A percentile compares a stretch with the other conserved stretches of the same genome.
Evolutionary conservation across 2,888 invertebrate genomes (phyloP).

Genomic region (Rotaria socialis): DNA sequence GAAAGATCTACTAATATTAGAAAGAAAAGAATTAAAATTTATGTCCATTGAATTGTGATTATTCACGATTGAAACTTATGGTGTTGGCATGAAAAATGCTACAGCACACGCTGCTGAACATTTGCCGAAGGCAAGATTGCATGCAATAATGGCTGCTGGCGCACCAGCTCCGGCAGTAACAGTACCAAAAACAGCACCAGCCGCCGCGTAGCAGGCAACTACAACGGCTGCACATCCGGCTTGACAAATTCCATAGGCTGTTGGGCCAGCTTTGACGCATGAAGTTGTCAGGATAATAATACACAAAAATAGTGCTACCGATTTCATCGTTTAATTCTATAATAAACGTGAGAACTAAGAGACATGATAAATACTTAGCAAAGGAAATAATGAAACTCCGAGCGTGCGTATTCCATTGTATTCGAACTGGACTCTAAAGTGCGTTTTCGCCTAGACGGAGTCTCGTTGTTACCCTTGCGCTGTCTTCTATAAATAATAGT

Average conservation of each 20-base stretch:
- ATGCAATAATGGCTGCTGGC: neutral
- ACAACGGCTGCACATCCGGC: neutral
- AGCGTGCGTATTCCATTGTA: too few species aligned
- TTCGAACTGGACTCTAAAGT: too few species aligned
- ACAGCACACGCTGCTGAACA: neutral
- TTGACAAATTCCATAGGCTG: neutral
- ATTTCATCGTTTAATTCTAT: neutral
- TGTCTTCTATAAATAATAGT: too few species aligned
- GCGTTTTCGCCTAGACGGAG: too few species aligned
- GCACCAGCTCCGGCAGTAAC: neutral
- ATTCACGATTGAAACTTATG: neutral
- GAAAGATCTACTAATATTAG: too few species aligned
- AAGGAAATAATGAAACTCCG: too few species aligned
- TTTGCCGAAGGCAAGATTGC: neutral
- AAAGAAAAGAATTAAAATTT: too few species aligned
- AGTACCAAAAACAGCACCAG: neutral
- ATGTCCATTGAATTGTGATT: neutral
- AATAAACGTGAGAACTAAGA: neutral
- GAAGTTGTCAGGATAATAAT: neutral
- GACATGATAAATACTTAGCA: too few species aligned
- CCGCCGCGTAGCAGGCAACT: neutral
- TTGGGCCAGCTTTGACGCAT: neutral
- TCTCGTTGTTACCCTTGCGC: too few species aligned
- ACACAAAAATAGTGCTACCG: neutral
- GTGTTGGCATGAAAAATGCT: neutral